Evolutionary conservation across 35 echinoderm and acorn worm genomes (phyloP).

Genomic region (Apostichopus californicus): DNA sequence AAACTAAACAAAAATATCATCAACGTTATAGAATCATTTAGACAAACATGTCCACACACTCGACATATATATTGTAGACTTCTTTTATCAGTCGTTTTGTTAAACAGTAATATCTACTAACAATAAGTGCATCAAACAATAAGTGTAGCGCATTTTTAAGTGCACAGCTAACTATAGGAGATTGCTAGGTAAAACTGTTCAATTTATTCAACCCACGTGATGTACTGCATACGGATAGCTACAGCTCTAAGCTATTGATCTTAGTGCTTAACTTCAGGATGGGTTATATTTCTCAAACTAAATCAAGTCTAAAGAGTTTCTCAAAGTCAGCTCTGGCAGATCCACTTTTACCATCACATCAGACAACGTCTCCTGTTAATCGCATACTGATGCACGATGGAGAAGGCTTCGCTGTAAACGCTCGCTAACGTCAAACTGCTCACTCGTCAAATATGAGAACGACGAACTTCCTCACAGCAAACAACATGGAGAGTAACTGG

Average conservation of each 20-base stretch:
- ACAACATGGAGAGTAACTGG: background rate
- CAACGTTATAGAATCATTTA: background rate
- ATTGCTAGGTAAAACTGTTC: background rate
- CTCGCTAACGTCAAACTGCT: slow-evolving; percentile 32
- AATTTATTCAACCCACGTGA: background rate
- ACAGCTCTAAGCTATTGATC: background rate
- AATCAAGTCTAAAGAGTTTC: background rate
- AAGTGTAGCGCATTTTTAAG: background rate
- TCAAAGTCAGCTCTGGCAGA: background rate
- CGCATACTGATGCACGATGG: slow-evolving; percentile 55
- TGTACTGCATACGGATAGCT: background rate
- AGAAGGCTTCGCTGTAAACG: slow-evolving; percentile 39
- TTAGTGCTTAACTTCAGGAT: background rate
- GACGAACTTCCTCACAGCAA: slow-evolving; percentile 28
- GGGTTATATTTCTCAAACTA: background rate
- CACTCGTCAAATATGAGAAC: background rate
- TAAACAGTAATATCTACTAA: background rate
- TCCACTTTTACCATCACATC: slow-evolving; percentile 50
- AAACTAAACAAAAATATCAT: background rate
- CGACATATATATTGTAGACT: background rate
- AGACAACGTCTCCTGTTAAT: background rate
- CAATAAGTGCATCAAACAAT: background rate
- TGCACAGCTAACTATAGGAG: background rate
- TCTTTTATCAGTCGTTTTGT: slow-evolving; percentile 28
- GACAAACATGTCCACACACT: background rate